These are phyloP conservation scores for Desmophyllum pertusum DNA, from an alignment of 92 coral and sea anemone genomes.

Conservation along the genomic window DNA sequence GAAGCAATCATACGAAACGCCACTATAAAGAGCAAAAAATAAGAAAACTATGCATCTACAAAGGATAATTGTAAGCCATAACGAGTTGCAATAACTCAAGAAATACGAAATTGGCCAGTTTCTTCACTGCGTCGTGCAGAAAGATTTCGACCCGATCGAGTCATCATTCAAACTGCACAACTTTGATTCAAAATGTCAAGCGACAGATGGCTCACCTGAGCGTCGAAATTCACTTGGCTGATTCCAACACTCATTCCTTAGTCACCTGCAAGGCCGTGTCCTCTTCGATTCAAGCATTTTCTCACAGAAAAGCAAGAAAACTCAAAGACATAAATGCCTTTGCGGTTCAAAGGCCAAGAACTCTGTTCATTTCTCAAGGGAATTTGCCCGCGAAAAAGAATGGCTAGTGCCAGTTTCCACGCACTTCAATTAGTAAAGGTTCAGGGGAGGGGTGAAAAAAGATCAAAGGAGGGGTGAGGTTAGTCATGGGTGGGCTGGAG, in stretches of 20 bases:
- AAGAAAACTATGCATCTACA: not conserved
- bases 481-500: no score
- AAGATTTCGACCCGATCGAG: not conserved
- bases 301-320: not conserved
- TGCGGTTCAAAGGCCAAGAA: not conserved
- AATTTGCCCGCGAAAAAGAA: constrained; percentile 47
- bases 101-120: not conserved
- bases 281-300: constrained; percentile 25
- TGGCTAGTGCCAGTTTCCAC: constrained; percentile 29
- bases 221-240: constrained; percentile 98
- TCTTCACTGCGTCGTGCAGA: not conserved
- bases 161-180: constrained; percentile 4
- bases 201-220: constrained; percentile 72
- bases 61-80: not conserved
- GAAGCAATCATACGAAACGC: not conserved
- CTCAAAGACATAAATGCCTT: not conserved
- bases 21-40: not conserved
- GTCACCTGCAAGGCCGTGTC: constrained; percentile 8
- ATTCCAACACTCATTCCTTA: constrained; percentile 81
- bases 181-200: constrained; percentile 26
- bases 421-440: not conserved
- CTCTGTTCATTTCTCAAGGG: constrained; percentile 33
- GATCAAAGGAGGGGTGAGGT: no score
- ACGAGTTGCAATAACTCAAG: not conserved
- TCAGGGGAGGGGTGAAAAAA: not conserved